These are phyloP conservation scores for Ectobius pallidus DNA, from an alignment of 2,888 invertebrate species.

Conservation along the genomic window DNA sequence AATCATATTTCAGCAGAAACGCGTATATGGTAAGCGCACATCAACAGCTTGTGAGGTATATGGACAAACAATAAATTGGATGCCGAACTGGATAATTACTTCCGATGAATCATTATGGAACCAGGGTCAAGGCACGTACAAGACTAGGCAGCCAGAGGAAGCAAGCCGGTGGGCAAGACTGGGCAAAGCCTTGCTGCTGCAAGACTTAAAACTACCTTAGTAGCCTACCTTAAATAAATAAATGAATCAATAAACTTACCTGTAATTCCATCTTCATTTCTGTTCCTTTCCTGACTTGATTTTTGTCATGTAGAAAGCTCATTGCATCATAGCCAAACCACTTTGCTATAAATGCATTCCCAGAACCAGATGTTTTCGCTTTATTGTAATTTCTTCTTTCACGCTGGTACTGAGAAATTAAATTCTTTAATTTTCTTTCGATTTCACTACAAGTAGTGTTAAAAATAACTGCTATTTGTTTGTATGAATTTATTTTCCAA, in stretches of 20 bases:
- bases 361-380: slow-evolving; percentile 1
- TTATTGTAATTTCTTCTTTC: slow-evolving; percentile 7
- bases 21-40: too few relatives aligned
- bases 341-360: slow-evolving; percentile 2
- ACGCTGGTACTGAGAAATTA: not conserved
- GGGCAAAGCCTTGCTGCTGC: too few relatives aligned
- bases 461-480: not conserved
- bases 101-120: not conserved
- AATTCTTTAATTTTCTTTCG: not conserved
- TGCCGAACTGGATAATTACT: too few relatives aligned
- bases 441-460: not conserved
- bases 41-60: too few relatives aligned
- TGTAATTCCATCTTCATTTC: not conserved
- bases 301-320: slow-evolving; percentile 4
- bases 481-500: not conserved
- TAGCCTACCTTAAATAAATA: not conserved
- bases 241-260: not conserved
- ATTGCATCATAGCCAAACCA: slow-evolving; percentile 14
- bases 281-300: not conserved
- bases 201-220: not conserved
- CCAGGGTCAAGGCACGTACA: not conserved
- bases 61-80: too few relatives aligned
- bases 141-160: not conserved
- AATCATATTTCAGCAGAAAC: too few relatives aligned
- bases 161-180: too few relatives aligned